phyloP scores from a whole-genome alignment of 2,888 invertebrate genomes.

The Tenthredo amoena region DNA sequence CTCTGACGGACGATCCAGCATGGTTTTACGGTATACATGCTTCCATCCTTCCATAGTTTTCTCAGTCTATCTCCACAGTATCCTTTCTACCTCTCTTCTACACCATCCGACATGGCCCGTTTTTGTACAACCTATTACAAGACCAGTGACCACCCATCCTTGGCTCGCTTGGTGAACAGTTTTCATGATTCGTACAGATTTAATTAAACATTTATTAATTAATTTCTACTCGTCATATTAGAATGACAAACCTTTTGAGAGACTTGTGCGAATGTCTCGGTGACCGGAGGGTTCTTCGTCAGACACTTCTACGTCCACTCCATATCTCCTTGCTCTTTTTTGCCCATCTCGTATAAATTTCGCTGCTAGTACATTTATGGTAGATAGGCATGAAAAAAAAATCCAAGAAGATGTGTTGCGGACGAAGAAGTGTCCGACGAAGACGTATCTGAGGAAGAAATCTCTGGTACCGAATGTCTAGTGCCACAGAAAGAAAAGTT shows the following conservation, averaged over 20 bases:
- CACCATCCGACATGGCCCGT: neutral
- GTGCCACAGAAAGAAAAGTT: too few relatives aligned
- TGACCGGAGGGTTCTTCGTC: too few relatives aligned
- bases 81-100: constrained; percentile 1
- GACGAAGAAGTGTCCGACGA: too few relatives aligned
- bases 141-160: neutral
- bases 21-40: neutral
- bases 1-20: constrained; percentile 43
- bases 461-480: too few relatives aligned
- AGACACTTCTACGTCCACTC: too few relatives aligned
- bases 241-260: neutral
- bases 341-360: too few relatives aligned
- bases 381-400: too few relatives aligned
- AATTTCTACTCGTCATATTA: neutral
- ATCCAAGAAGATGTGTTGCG: too few relatives aligned
- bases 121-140: neutral
- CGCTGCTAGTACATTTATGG: too few relatives aligned
- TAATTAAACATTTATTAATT: neutral
- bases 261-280: too few relatives aligned
- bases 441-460: too few relatives aligned
- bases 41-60: neutral
- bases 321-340: too few relatives aligned
- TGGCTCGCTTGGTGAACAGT: neutral
- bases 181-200: neutral
- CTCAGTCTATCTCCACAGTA: neutral